Evolutionary conservation across 2,113 vertebrate genomes (phyloP).

Genomic region (Chitala chitala): DNA sequence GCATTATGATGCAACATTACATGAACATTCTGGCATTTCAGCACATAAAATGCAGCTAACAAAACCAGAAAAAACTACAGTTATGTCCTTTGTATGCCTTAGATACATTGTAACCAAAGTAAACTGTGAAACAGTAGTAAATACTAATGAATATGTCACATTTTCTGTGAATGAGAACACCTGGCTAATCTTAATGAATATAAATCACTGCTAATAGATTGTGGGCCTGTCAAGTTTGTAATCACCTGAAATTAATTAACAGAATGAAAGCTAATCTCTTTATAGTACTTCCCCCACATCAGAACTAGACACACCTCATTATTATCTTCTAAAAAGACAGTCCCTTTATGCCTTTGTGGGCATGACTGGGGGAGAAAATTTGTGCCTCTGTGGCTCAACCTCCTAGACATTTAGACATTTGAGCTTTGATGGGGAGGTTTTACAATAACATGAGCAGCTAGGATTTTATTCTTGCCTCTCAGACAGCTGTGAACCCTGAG

Average conservation of each 20-base stretch:
- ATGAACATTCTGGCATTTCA: too few species aligned
- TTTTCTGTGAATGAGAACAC: constrained; percentile 33
- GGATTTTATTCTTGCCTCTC: not conserved
- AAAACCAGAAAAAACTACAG: too few species aligned
- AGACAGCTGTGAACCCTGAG: not conserved
- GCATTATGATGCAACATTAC: too few species aligned
- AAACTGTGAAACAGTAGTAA: constrained; percentile 17
- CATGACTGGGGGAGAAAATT: not conserved
- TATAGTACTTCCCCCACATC: constrained; percentile 29
- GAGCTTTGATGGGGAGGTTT: not conserved
- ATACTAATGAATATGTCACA: constrained; percentile 39
- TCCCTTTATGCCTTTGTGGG: not conserved
- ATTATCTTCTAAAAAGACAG: constrained; percentile 4
- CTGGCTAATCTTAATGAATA: constrained; percentile 45
- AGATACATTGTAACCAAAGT: too few species aligned
- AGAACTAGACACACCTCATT: constrained; percentile 13
- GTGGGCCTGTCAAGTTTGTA: constrained; percentile 51
- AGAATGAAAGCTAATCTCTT: constrained; percentile 50
- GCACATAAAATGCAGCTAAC: too few species aligned
- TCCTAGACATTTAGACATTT: not conserved
- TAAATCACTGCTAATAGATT: constrained; percentile 47
- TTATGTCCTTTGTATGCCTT: too few species aligned
- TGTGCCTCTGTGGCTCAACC: not conserved
- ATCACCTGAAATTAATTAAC: constrained; percentile 51
- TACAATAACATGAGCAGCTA: not conserved